Evolutionary conservation across 2,113 vertebrate genomes (phyloP).

Genomic region (Eubucco bourcierii): DNA sequence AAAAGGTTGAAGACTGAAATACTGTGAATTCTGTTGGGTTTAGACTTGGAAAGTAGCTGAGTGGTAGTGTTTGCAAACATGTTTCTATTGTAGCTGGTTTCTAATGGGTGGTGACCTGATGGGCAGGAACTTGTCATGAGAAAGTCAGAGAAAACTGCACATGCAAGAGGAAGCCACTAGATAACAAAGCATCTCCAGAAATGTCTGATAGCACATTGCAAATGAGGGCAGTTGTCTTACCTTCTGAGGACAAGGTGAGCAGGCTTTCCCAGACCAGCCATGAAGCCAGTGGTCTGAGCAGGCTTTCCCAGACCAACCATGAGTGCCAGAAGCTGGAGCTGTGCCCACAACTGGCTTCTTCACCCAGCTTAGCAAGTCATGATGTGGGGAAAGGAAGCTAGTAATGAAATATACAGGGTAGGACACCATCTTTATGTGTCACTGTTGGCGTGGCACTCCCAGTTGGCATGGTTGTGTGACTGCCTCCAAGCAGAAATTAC

Average conservation of each 20-base stretch:
- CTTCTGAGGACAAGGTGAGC: too few species aligned
- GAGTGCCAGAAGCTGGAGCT: neutral
- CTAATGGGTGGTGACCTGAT: neutral
- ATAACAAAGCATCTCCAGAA: neutral
- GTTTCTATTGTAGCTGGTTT: neutral
- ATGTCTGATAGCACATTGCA: neutral
- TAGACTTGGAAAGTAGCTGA: neutral
- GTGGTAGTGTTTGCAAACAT: neutral
- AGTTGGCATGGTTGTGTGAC: neutral
- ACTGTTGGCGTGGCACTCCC: neutral
- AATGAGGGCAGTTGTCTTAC: neutral
- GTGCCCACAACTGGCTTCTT: neutral
- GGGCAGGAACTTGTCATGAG: neutral
- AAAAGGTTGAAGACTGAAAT: neutral
- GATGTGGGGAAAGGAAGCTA: neutral
- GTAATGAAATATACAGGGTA: neutral
- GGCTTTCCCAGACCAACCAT: neutral
- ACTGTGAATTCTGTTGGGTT: neutral
- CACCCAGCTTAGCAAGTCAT: fast-evolving
- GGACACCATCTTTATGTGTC: neutral
- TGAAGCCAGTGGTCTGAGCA: neutral
- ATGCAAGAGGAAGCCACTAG: neutral
- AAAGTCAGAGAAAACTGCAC: neutral
- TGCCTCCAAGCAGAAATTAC: neutral
- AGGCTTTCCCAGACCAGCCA: neutral